Conservation (phyloP, 53 echinoderm and acorn worm genomes). For the Mesocentrotus franciscanus region DNA sequence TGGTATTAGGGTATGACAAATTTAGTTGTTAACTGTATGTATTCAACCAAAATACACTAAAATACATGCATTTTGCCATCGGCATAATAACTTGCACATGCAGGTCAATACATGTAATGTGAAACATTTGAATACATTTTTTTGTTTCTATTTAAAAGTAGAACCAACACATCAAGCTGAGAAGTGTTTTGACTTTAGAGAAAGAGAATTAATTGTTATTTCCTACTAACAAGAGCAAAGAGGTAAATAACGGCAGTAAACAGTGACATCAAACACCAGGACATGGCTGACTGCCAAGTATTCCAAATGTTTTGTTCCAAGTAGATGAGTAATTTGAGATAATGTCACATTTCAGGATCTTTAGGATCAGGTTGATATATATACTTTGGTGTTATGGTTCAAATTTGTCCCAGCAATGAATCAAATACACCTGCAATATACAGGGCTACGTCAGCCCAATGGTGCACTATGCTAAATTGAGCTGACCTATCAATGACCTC, state of each 20-base stretch:
- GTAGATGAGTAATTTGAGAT: slow-evolving; percentile 34
- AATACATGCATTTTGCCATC: not conserved
- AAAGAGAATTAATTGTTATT: not conserved
- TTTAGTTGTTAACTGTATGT: no score
- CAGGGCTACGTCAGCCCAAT: not conserved
- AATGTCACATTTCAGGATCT: slow-evolving; percentile 21
- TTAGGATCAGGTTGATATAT: not conserved
- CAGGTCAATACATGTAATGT: no score
- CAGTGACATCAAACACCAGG: not conserved
- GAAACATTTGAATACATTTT: no score
- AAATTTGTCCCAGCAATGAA: slow-evolving; percentile 14
- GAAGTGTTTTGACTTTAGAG: not conserved
- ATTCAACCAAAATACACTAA: no score
- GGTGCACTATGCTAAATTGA: slow-evolving; percentile 11
- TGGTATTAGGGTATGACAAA: no score
- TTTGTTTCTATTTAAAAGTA: not conserved
- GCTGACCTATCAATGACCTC: slow-evolving; percentile 21
- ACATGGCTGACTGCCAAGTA: slow-evolving; percentile 2
- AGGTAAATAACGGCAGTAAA: not conserved
- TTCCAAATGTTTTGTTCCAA: not conserved
- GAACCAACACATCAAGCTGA: not conserved
- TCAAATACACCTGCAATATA: not conserved
- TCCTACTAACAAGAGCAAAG: not conserved
- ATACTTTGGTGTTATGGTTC: not conserved
- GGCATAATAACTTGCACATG: not conserved